Base-by-base conservation (phyloP, 2,797 vertebrate species). In the Fringilla coelebs region DNA sequence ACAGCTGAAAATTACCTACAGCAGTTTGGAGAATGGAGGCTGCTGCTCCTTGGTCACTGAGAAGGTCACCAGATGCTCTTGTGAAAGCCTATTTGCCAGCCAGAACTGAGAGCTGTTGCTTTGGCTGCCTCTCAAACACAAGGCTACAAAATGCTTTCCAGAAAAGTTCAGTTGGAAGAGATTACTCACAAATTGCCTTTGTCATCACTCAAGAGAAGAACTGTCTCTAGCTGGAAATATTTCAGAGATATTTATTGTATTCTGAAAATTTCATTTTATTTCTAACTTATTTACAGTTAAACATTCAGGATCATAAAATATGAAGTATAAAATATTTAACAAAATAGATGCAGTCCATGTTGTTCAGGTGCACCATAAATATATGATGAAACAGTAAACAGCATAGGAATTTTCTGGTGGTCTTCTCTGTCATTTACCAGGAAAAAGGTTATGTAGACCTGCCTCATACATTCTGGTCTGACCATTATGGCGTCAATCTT, bases 261-360 rank as follows among this genome's bases (percentile, higher is more conserved):
- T 95, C 92, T 93, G 91, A 97, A 97, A 97, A 96, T 86, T 91
- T 95, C 48, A 61, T 94, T 97, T 97, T 96, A 97, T 97, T 96
- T 96, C 95, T 96, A 96, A 94, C 94, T 96, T 97, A 84, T 97
- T 94, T 97, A 97, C 95, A 97, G 73, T 93, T 93, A 86, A 96
- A 97, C 94, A 97, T 95, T 91, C 76, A 95, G 88, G 93, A 96
- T 95, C 94, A 94, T 92, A 96, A 96, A 96, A 96, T 96, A 90
- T 54, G 79, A 92, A 96, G 88, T 97, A 94, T 96, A 97, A 97
- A 96, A 96, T 96, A 96, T 79, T 96, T 96, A 96, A 96, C 93
- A 97, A 97, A 97, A 96, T 96, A 94, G 91, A 95, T 93, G 95
- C 83, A 90, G 88, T 96, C 96, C 80, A 1, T 91, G 95, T 97